Percentiles rank a stretch among this genome's conserved stretches.
These are phyloP conservation scores for Drosophila quinaria DNA, from an alignment of 2,888 invertebrate species.

Conservation along the genomic window DNA sequence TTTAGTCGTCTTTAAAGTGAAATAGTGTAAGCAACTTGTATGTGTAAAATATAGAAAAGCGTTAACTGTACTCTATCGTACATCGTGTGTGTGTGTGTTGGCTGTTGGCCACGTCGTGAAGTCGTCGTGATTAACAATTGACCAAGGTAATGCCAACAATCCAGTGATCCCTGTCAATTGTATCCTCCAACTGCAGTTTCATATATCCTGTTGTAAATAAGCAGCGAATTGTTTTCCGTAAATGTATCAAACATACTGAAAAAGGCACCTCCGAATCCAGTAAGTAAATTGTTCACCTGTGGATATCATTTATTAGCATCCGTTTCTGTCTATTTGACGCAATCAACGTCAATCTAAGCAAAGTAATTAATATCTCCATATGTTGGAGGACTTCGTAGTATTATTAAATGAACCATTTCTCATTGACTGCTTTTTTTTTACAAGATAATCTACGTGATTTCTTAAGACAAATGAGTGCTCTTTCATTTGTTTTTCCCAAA, in stretches of 20 bases:
- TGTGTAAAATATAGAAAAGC: conserved; percentile 44
- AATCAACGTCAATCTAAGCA: neutral
- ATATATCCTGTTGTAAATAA: neutral
- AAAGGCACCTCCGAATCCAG: neutral
- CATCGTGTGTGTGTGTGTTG: conserved; percentile 35
- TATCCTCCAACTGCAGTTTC: conserved; percentile 1
- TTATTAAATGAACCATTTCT: neutral
- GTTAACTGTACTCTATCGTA: conserved; percentile 24
- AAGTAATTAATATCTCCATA: neutral
- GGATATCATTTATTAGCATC: neutral
- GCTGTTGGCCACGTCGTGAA: conserved; percentile 19
- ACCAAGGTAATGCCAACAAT: conserved; percentile 35
- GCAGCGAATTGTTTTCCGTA: neutral
- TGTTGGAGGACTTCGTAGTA: neutral
- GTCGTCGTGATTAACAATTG: conserved; percentile 15
- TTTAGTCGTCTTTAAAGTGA: conserved; percentile 60
- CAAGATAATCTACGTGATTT: neutral
- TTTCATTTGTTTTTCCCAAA: neutral
- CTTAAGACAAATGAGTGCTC: neutral
- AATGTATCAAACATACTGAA: neutral
- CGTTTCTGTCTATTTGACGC: neutral
- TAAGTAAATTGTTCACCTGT: neutral
- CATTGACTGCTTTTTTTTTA: neutral
- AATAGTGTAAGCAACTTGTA: conserved; percentile 56
- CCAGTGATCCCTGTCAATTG: neutral